Evolutionary conservation across 2,888 invertebrate species (phyloP).

Genomic region (Sphecodes monilicornis): DNA sequence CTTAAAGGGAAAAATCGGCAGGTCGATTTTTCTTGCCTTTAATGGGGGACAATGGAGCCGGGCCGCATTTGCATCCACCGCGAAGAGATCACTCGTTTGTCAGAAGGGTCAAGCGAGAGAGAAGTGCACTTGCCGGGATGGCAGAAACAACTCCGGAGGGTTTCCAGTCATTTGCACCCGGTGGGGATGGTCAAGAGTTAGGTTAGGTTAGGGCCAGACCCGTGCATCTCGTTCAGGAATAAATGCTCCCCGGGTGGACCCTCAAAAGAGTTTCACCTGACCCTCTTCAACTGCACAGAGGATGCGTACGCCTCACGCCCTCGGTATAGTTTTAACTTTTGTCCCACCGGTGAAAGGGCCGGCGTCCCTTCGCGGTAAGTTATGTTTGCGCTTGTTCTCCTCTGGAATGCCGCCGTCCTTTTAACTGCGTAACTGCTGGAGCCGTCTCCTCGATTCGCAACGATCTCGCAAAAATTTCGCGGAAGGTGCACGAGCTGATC

Average conservation of each 20-base stretch:
- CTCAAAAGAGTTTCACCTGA: constrained; percentile 71
- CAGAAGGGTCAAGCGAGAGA: constrained; percentile 29
- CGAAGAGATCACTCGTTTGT: constrained; percentile 65
- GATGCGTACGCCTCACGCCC: constrained; percentile 36
- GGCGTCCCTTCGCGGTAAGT: not conserved
- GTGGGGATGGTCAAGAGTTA: constrained; percentile 62
- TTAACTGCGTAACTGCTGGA: not conserved
- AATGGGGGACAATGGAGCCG: constrained; percentile 48
- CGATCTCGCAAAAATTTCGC: not conserved
- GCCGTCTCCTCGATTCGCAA: not conserved
- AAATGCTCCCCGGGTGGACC: constrained; percentile 47
- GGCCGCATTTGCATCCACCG: constrained; percentile 64
- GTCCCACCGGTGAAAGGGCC: constrained; percentile 30
- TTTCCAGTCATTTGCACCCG: constrained; percentile 58
- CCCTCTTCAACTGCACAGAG: constrained; percentile 58
- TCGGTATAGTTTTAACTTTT: constrained; percentile 53
- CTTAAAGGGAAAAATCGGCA: constrained; percentile 59
- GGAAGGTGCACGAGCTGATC: not conserved
- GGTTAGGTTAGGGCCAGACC: constrained; percentile 54
- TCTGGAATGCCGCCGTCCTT: not conserved
- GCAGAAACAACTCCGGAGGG: constrained; percentile 25
- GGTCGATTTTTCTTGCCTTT: constrained; percentile 36
- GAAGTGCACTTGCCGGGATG: constrained; percentile 35
- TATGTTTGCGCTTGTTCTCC: not conserved
- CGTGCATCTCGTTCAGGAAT: constrained; percentile 47